Conservation (phyloP, 1,140 invertebrate genomes). For the Drosophila bifasciata region DNA sequence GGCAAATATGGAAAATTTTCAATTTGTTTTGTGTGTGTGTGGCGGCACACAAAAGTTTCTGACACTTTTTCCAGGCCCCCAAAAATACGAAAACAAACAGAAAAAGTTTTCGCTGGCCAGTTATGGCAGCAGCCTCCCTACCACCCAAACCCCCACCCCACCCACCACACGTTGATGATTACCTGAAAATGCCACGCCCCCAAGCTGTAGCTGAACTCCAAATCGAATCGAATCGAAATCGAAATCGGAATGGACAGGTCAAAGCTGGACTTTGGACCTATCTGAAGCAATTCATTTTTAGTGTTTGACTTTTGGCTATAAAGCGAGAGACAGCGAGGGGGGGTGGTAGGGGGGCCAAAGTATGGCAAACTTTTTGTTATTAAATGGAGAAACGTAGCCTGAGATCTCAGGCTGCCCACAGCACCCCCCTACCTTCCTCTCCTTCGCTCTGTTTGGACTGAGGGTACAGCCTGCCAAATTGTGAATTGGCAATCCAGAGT, state of each 20-base stretch:
- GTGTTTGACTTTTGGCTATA: conserved; percentile 37
- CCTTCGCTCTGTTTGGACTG: too few relatives aligned
- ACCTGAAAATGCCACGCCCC: neutral
- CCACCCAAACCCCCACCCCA: too few relatives aligned
- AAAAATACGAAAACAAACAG: conserved; percentile 52
- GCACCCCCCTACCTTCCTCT: too few relatives aligned
- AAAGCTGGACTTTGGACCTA: neutral
- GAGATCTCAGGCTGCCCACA: too few relatives aligned
- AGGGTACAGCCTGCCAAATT: conserved; percentile 32
- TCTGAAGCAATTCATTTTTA: conserved; percentile 17
- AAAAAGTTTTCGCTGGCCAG: conserved; percentile 45
- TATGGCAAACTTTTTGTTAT: conserved; percentile 46
- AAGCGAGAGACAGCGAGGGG: too few relatives aligned
- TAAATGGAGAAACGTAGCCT: conserved; percentile 15
- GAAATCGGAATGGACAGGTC: neutral
- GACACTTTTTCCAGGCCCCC: conserved; percentile 62
- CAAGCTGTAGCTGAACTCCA: neutral
- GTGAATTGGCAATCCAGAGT: conserved; percentile 54
- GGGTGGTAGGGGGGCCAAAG: conserved; percentile 7
- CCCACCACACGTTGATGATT: conserved; percentile 18
- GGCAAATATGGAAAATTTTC: conserved; percentile 61
- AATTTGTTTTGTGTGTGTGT: conserved; percentile 64
- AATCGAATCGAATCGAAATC: conserved; percentile 3
- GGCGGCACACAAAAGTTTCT: conserved; percentile 62
- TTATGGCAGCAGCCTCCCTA: conserved; percentile 47